Evolutionary conservation across 2,797 vertebrate species (phyloP).

Genomic region (Enteromius trimaculatus): DNA sequence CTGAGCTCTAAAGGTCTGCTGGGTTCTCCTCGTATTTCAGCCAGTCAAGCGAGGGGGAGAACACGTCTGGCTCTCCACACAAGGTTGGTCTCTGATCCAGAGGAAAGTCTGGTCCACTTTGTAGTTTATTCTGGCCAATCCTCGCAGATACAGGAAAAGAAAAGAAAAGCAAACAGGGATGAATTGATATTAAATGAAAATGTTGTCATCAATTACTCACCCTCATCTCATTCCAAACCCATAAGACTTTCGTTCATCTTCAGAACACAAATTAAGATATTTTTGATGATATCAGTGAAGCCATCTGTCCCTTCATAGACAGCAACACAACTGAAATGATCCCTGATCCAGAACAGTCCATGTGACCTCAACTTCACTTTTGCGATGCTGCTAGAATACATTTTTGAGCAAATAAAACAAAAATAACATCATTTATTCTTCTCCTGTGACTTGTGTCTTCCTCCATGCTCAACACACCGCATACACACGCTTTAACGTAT

Average conservation of each 20-base stretch:
- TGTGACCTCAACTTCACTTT: no score
- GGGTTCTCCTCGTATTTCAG: conserved; percentile 37
- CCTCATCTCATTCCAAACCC: background rate
- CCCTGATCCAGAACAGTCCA: no score
- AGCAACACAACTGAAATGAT: background rate
- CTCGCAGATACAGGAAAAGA: background rate
- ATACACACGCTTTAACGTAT: no score
- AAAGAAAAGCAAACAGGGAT: background rate
- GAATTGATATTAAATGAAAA: background rate
- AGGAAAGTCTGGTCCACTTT: background rate
- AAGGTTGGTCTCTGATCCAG: background rate
- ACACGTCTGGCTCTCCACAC: background rate
- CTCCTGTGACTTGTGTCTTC: no score
- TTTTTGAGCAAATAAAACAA: no score
- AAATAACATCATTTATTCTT: no score
- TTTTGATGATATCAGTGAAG: background rate
- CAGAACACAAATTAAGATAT: background rate
- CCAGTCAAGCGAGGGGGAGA: background rate
- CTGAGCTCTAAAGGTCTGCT: conserved; percentile 25
- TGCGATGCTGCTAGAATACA: no score
- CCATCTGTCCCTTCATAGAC: background rate
- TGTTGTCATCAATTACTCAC: background rate
- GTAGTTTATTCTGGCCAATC: background rate
- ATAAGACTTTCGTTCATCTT: background rate
- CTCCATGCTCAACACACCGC: no score